These are phyloP conservation scores for Nibea coibor DNA, from an alignment of 2,113 vertebrate genomes.

Conservation along the genomic window DNA sequence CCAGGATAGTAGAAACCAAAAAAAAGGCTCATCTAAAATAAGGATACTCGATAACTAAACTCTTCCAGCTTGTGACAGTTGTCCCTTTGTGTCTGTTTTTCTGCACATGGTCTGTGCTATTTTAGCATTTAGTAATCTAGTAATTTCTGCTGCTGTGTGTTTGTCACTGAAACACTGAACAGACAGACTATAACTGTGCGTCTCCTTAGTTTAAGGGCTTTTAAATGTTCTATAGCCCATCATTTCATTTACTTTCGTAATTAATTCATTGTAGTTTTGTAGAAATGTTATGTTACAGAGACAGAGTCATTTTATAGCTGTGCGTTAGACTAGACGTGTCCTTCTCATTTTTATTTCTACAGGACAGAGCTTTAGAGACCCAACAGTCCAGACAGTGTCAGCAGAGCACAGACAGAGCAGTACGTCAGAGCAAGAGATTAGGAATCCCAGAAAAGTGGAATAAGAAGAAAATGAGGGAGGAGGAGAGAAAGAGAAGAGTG, in stretches of 20 bases:
- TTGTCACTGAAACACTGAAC: too few species aligned
- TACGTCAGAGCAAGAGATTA: conserved; percentile 4
- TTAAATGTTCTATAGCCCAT: neutral
- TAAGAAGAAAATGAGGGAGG: neutral
- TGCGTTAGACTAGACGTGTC: neutral
- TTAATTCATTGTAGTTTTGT: neutral
- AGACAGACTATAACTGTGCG: neutral
- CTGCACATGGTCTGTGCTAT: neutral
- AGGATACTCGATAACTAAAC: neutral
- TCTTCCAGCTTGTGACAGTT: neutral
- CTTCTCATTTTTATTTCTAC: too few species aligned
- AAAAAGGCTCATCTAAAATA: neutral
- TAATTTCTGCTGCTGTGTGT: neutral
- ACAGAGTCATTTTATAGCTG: neutral
- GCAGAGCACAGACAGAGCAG: conserved; percentile 17
- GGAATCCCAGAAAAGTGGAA: conserved; percentile 1
- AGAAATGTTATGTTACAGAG: too few species aligned
- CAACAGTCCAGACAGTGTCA: conserved; percentile 26
- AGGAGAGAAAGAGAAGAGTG: neutral
- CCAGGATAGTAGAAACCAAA: neutral
- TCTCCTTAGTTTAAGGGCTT: neutral
- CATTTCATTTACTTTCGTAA: neutral
- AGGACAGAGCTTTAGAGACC: neutral
- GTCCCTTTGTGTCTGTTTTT: conserved; percentile 4
- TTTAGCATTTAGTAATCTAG: neutral